These are phyloP conservation scores for Peromyscus polionotus DNA, from an alignment of 2,113 vertebrate species.

Conservation along the genomic window DNA sequence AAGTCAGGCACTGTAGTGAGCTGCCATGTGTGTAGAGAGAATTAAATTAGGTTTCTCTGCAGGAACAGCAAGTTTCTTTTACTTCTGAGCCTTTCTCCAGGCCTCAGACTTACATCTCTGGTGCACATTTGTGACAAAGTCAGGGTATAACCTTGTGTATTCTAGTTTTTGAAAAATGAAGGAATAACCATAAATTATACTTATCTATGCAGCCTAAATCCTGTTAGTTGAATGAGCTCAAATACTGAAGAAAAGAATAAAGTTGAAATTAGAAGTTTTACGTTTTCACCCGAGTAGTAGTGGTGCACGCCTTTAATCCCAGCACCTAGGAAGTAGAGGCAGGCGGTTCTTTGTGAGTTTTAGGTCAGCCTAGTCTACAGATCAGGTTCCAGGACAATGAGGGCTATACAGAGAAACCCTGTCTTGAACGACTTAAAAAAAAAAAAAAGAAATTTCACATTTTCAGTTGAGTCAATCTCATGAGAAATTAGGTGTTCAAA, in stretches of 20 bases:
- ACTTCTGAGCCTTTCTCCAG: neutral
- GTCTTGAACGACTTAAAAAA: too few relatives aligned
- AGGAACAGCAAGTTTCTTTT: neutral
- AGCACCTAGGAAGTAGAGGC: too few relatives aligned
- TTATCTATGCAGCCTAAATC: neutral
- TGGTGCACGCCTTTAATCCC: too few relatives aligned
- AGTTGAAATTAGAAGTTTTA: too few relatives aligned
- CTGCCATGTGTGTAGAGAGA: neutral
- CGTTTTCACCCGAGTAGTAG: too few relatives aligned
- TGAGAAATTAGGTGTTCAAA: neutral
- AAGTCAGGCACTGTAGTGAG: neutral
- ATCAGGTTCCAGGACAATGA: too few relatives aligned
- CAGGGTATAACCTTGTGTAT: neutral
- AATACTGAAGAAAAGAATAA: neutral
- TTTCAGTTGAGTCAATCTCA: too few relatives aligned
- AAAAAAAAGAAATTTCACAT: too few relatives aligned
- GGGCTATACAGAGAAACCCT: too few relatives aligned
- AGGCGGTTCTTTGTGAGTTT: too few relatives aligned
- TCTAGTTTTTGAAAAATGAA: neutral
- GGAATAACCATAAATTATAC: neutral
- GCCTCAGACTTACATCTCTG: neutral
- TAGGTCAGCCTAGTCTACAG: too few relatives aligned
- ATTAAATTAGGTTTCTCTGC: neutral
- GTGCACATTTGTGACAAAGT: neutral
- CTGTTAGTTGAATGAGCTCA: neutral